These are phyloP conservation scores for Chelonoidis abingdonii DNA, from an alignment of 2,113 vertebrate genomes.

Conservation along the genomic window DNA sequence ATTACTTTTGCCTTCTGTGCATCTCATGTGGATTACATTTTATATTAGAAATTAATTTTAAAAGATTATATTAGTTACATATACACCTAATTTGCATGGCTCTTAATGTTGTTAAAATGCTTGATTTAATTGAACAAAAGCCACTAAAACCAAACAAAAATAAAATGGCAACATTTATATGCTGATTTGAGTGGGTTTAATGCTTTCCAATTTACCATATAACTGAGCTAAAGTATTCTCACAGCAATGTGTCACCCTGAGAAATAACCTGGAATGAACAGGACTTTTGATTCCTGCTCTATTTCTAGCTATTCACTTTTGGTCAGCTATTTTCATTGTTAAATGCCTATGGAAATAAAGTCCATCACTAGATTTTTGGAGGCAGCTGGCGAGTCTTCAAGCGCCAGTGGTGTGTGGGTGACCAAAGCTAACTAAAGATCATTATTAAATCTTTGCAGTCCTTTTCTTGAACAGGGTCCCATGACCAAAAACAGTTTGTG, in stretches of 20 bases:
- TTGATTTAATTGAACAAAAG: neutral
- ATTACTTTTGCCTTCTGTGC: neutral
- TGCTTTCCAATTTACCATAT: neutral
- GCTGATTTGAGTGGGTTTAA: constrained; percentile 33
- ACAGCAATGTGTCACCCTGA: constrained; percentile 39
- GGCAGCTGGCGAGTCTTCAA: constrained; percentile 65
- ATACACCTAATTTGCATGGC: accelerated
- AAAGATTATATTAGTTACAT: accelerated
- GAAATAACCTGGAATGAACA: constrained; percentile 71
- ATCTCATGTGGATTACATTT: neutral
- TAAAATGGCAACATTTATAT: neutral
- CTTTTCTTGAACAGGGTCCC: constrained; percentile 71
- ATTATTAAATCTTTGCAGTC: constrained; percentile 74
- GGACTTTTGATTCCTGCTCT: constrained; percentile 15
- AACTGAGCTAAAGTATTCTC: constrained; percentile 53
- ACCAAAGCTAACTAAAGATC: constrained; percentile 65
- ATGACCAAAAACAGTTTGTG: constrained; percentile 72
- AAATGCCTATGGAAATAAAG: constrained; percentile 72
- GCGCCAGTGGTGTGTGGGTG: constrained; percentile 69
- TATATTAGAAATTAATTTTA: accelerated
- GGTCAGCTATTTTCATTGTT: constrained; percentile 71
- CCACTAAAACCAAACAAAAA: neutral
- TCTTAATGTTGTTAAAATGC: neutral
- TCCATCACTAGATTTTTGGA: constrained; percentile 45
- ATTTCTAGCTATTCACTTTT: constrained; percentile 72